Conservation (phyloP, 1,140 invertebrate genomes). For the Lutraria rhynchaena region DNA sequence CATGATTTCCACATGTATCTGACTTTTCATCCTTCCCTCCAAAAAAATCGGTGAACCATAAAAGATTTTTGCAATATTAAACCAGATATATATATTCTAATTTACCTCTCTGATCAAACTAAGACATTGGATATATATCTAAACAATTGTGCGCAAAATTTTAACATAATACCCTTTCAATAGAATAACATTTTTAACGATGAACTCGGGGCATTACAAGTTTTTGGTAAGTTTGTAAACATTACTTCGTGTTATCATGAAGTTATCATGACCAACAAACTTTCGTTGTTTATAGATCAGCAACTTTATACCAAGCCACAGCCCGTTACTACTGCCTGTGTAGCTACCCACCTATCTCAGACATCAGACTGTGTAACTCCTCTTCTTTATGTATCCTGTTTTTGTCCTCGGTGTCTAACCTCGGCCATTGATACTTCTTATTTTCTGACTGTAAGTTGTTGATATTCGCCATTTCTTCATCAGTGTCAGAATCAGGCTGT, state of each 20-base stretch:
- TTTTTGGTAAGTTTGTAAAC: background rate
- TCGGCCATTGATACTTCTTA: slow-evolving; percentile 15
- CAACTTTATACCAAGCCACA: background rate
- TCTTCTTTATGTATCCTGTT: slow-evolving; percentile 2
- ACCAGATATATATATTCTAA: too few species aligned
- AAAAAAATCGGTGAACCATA: too few species aligned
- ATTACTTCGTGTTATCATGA: background rate
- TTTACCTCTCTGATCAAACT: too few species aligned
- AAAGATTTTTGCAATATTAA: too few species aligned
- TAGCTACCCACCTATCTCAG: slow-evolving; percentile 16
- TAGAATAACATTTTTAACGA: background rate
- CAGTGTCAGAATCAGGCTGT: background rate
- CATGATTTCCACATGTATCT: too few species aligned
- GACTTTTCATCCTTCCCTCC: too few species aligned
- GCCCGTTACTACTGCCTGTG: background rate
- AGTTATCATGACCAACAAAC: background rate
- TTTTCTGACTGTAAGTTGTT: background rate
- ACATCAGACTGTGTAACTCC: slow-evolving; percentile 6
- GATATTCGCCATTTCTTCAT: background rate
- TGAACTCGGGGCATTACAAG: background rate
- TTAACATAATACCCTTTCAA: background rate
- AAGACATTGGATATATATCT: too few species aligned
- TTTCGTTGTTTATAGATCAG: background rate
- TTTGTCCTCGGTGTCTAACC: slow-evolving; percentile 1
- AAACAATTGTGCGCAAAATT: too few species aligned